A percentile compares a stretch with the other conserved stretches of the same genome.
These are phyloP conservation scores for Leptobrachium leishanense DNA, from an alignment of 2,113 vertebrate species.

Conservation along the genomic window DNA sequence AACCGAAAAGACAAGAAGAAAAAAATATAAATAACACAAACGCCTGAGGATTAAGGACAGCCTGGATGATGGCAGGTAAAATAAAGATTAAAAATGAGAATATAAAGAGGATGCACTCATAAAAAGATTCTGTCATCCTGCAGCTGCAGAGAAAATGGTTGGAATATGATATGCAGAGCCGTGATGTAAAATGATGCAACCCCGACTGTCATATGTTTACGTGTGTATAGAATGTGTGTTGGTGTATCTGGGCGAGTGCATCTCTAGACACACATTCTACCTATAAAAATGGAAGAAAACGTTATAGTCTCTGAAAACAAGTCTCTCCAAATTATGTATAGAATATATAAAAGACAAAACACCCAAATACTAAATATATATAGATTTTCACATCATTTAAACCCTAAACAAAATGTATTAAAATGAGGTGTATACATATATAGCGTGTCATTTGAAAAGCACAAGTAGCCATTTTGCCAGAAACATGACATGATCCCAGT, in stretches of 20 bases:
- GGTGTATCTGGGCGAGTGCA: no score
- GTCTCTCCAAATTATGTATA: no score
- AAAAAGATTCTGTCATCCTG: not conserved
- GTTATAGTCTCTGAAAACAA: no score
- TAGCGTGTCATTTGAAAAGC: not conserved
- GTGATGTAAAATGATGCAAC: slow-evolving; percentile 3
- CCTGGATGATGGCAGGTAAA: not conserved
- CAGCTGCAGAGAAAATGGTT: not conserved
- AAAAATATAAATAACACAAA: not conserved
- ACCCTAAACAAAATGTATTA: not conserved
- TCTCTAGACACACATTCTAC: no score
- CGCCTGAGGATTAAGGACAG: not conserved
- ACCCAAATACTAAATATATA: no score
- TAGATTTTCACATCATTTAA: no score
- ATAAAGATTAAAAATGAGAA: not conserved
- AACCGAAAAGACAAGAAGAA: not conserved
- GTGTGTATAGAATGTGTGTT: no score
- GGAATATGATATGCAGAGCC: not conserved
- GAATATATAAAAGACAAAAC: no score
- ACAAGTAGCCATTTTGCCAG: slow-evolving; percentile 67
- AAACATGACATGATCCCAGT: slow-evolving; percentile 59
- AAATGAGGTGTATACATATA: not conserved
- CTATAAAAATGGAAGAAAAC: no score
- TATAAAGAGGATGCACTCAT: no score
- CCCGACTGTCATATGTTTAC: not conserved